Evolutionary conservation across 1,140 invertebrate species (phyloP).

Genomic region (Gryon sp.): DNA sequence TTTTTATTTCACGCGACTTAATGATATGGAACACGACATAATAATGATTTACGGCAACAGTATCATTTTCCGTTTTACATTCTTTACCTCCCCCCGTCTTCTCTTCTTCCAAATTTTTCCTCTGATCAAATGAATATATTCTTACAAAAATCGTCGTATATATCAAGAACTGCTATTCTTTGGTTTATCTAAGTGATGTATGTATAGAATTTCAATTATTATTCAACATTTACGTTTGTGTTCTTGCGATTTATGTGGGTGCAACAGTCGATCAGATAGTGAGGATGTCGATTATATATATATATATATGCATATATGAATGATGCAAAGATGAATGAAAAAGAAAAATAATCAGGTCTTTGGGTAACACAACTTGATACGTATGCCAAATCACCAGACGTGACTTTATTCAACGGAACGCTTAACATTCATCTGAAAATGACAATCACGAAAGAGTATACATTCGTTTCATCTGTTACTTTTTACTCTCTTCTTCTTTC

Average conservation of each 20-base stretch:
- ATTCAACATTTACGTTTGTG: slow-evolving; percentile 3
- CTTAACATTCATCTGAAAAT: slow-evolving; percentile 2
- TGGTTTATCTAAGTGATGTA: slow-evolving; percentile 1
- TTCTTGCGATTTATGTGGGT: background rate
- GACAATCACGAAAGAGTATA: slow-evolving; percentile 1
- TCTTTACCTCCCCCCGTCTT: too few relatives aligned
- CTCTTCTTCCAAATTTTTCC: too few relatives aligned
- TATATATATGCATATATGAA: background rate
- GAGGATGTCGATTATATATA: too few relatives aligned
- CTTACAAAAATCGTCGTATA: slow-evolving; percentile 7
- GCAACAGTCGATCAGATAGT: too few relatives aligned
- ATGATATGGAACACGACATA: slow-evolving; percentile 73
- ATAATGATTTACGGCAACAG: slow-evolving; percentile 69
- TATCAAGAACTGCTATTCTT: background rate
- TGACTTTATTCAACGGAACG: slow-evolving; percentile 14
- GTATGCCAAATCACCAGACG: slow-evolving; percentile 7
- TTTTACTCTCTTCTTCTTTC: background rate
- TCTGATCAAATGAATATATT: too few relatives aligned
- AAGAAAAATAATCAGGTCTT: slow-evolving; percentile 24
- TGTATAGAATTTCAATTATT: background rate
- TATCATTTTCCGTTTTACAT: slow-evolving; percentile 27
- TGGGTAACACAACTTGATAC: slow-evolving; percentile 12
- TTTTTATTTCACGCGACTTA: slow-evolving; percentile 64
- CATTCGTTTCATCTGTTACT: too few relatives aligned
- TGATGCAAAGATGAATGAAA: slow-evolving; percentile 6